Percentiles rank a stretch among this genome's conserved stretches.
Evolutionary conservation across 2,113 vertebrate species (phyloP).

Genomic region (Crotalus horridus): DNA sequence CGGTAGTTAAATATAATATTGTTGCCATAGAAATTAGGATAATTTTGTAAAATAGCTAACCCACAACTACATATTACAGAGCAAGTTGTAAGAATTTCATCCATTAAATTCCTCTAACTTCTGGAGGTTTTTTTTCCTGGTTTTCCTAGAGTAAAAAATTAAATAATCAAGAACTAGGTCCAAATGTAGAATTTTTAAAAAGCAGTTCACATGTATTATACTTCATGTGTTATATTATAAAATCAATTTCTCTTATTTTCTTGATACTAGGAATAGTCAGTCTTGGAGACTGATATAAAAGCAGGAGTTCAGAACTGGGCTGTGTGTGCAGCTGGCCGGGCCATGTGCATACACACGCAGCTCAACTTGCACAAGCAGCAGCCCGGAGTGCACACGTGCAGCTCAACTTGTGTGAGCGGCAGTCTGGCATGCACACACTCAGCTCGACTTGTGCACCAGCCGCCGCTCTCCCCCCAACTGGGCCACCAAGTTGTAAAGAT

Average conservation of each 20-base stretch:
- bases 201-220: background rate
- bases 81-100: constrained; percentile 2
- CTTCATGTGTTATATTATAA: background rate
- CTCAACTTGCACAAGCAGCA: background rate
- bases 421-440: too few relatives aligned
- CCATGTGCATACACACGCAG: background rate
- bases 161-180: background rate
- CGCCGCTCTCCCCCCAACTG: too few relatives aligned
- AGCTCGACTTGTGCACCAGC: background rate
- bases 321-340: too few relatives aligned
- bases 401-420: too few relatives aligned
- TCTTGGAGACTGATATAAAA: background rate
- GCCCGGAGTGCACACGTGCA: too few relatives aligned
- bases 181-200: background rate
- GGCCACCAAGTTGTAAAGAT: background rate
- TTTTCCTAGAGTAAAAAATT: background rate
- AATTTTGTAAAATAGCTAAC: background rate
- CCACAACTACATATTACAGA: constrained; percentile 15
- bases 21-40: constrained; percentile 21
- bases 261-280: background rate
- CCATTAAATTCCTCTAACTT: background rate
- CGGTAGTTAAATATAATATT: background rate
- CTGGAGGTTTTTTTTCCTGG: background rate
- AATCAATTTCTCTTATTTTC: background rate
- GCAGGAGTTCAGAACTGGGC: background rate